Conservation (phyloP, 2,113 vertebrate genomes). For the Cervus canadensis region DNA sequence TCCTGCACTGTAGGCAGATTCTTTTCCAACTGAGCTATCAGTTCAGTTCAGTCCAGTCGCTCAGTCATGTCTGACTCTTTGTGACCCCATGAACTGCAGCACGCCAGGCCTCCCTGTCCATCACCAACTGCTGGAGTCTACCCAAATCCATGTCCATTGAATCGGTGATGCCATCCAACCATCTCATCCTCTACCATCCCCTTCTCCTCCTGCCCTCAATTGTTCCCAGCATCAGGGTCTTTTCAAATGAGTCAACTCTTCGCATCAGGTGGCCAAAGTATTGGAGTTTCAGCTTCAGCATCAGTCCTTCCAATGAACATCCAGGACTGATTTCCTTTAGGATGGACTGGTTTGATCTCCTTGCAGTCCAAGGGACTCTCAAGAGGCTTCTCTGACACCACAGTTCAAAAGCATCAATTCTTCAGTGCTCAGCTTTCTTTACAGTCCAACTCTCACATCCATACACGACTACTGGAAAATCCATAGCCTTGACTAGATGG, state of each 20-base stretch:
- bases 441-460: background rate
- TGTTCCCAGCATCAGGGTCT: background rate
- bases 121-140: background rate
- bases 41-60: background rate
- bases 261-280: background rate
- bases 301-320: background rate
- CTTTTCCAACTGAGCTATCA: background rate
- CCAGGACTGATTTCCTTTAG: background rate
- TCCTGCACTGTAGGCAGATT: background rate
- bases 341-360: background rate
- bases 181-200: background rate
- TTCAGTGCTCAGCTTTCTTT: background rate
- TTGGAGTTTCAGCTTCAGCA: background rate
- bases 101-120: accelerated
- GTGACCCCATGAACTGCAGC: accelerated
- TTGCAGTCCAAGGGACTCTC: background rate
- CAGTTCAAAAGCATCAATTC: background rate
- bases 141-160: background rate
- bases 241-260: background rate
- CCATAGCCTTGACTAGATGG: background rate
- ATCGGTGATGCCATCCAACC: background rate
- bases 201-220: background rate
- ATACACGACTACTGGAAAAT: background rate
- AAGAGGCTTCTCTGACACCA: background rate
- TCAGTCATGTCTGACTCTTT: background rate